Base-by-base conservation (phyloP, 2,113 vertebrate genomes). In the Misgurnus anguillicaudatus region DNA sequence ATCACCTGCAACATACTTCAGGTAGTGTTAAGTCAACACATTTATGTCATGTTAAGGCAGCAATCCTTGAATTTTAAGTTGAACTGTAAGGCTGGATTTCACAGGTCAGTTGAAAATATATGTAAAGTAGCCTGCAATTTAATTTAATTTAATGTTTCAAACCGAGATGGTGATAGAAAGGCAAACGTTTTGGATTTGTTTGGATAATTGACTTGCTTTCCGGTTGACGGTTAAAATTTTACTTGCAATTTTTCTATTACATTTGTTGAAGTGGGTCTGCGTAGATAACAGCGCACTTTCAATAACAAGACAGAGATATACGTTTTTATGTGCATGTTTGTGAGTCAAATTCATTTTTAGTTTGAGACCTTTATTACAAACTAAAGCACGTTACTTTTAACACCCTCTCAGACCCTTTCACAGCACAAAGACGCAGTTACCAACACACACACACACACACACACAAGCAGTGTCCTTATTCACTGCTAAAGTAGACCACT, bases 401-500 rank as follows among this genome's bases (percentile, higher is more conserved):
- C 3, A 9, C 31, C 11, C 16, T 39, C 68, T 39, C 48, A 55
- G 68, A 70, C 68, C 47, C 68, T n/a, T 31, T 48, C 68, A 55
- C 48, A 70, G 65, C 42, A 48, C 42, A 6, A 11, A 57, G 17
- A 57, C 17, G 7, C 47, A 13, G 47, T 51, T 66, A 21, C 19
- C 14, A 8, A 24, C 62, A 67, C 58, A 82, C 85, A 80, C 80
- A 86, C 85, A 64, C 64, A 66, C 78, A 89, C 88, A 89, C 89
- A 88, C 61, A 90, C 87, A 87, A 86, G 69, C 82, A 79, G 9
- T 85, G 85, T 78, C 85, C 85, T 89, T 91, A 80, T 82, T 85
- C 82, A 83, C 80, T 24, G 41, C 80, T 79, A 68, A 87, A 88
- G 86, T 82, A 79, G n/a, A n/a, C 76, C 73, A 88, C 84, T 84